Evolutionary conservation across 2,113 vertebrate species (phyloP).

Genomic region (Paedocypris sp.): DNA sequence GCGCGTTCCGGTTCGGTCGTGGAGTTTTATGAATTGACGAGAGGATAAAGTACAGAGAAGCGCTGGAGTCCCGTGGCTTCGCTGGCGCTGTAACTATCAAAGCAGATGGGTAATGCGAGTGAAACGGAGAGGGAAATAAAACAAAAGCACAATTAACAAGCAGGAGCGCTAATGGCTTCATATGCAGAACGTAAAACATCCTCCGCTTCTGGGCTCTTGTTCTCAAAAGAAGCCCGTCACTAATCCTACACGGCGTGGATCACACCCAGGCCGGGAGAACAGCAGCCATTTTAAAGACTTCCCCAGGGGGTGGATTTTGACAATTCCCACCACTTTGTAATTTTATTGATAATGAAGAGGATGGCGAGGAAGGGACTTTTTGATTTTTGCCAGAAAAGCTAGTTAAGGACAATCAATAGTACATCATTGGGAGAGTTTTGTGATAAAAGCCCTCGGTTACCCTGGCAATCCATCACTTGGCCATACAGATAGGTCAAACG

Average conservation of each 20-base stretch:
- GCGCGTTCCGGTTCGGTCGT: no score
- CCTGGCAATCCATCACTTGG: constrained; percentile 98
- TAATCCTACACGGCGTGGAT: constrained; percentile 17
- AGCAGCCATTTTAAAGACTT: background rate
- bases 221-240: background rate
- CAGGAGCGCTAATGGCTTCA: background rate
- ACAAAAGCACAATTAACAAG: constrained; percentile 10
- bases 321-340: constrained; percentile 20
- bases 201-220: background rate
- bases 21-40: no score
- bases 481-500: constrained; percentile 94
- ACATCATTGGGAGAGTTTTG: constrained; percentile 90
- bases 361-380: constrained; percentile 31
- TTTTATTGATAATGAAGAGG: constrained; percentile 32
- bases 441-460: constrained; percentile 91
- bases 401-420: constrained; percentile 93
- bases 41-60: no score
- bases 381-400: constrained; percentile 65
- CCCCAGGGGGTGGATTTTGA: constrained; percentile 18
- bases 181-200: constrained; percentile 2
- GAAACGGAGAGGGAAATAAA: background rate
- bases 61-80: no score
- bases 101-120: background rate
- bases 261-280: constrained; percentile 10
- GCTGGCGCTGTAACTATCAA: background rate